Conservation (phyloP, 2,888 invertebrate species). For the Erpobdella octoculata region DNA sequence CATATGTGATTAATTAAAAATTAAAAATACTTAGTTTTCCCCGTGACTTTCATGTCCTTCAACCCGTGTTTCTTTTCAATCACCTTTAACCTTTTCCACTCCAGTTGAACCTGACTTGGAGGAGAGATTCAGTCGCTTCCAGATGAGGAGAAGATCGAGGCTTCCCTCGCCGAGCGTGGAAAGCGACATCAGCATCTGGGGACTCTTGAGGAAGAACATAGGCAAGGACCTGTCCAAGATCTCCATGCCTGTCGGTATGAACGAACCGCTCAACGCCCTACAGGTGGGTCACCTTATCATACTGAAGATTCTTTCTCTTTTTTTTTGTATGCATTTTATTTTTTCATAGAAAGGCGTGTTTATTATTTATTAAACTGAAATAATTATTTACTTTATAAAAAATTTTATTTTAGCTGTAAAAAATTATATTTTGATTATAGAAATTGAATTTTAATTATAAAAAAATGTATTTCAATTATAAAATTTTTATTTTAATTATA, state of each 20-base stretch:
- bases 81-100: not conserved
- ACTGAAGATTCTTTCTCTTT: not conserved
- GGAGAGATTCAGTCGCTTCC: conserved; percentile 35
- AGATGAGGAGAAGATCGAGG: conserved; percentile 61
- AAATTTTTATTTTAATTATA: too few species aligned
- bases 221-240: conserved; percentile 78
- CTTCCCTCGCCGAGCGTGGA: conserved; percentile 66
- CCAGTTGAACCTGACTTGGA: conserved; percentile 26
- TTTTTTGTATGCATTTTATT: not conserved
- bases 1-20: too few species aligned
- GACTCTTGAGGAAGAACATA: conserved; percentile 68
- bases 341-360: not conserved
- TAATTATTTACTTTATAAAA: too few species aligned
- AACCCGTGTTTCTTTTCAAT: too few species aligned
- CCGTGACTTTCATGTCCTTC: too few species aligned
- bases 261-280: conserved; percentile 73
- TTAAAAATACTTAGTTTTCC: too few species aligned
- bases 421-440: too few species aligned
- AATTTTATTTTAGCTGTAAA: too few species aligned
- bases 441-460: too few species aligned
- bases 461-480: too few species aligned
- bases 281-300: conserved; percentile 56
- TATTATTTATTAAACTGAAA: not conserved
- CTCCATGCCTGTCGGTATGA: conserved; percentile 76
- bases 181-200: conserved; percentile 63